Evolutionary conservation across 2,888 invertebrate genomes (phyloP), one percentile per base, ranked within the genome.

Genomic region (Cheilosia scutellata): DNA sequence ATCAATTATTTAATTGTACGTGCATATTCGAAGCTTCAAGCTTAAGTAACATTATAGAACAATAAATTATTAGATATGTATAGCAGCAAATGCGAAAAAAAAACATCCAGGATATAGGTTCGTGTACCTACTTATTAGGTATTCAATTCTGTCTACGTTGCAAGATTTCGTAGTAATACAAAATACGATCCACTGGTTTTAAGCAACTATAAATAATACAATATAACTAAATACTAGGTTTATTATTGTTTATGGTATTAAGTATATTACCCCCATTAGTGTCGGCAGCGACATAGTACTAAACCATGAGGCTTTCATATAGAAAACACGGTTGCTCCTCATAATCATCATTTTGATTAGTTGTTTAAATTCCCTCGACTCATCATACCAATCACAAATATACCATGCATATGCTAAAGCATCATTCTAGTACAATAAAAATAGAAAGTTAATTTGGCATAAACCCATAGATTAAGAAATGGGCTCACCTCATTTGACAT

Each of bases 351-450:
- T 89, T 42, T 88, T 88, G 1, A 90, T 87, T 6, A 90, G 82
- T 25, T 87, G 88, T 66, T 90, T 88, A 31, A 89, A 92, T 1
- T 90, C 89, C 3, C 68, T 74, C 5, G 88, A 87, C 57, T 91
- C 90, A 5, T 90, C 88, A 42, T 91, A 91, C 91, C 91, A 92
- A 9, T 76, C 71, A 27, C 90, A 89, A 31, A 88, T 87, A 55
- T 91, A 92, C 88, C 89, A 90, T n/a, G 89, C 88, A 2, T 70
- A 6, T 7, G 88, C 80, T 0, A 92, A 57, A 0, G 88, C 63
- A 42, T 90, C 91, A 47, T 89, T 90, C 91, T 91, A 40, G 3
- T 3, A 13, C 11, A 33, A 31, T 11, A 16, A 65, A 7, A 25
- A 40, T 66, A 29, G 11, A 16, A 57, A 44, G 7, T 25, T 3